These are phyloP conservation scores for Xiphophorus birchmanni DNA, from an alignment of 2,797 vertebrate genomes.

Conservation along the genomic window DNA sequence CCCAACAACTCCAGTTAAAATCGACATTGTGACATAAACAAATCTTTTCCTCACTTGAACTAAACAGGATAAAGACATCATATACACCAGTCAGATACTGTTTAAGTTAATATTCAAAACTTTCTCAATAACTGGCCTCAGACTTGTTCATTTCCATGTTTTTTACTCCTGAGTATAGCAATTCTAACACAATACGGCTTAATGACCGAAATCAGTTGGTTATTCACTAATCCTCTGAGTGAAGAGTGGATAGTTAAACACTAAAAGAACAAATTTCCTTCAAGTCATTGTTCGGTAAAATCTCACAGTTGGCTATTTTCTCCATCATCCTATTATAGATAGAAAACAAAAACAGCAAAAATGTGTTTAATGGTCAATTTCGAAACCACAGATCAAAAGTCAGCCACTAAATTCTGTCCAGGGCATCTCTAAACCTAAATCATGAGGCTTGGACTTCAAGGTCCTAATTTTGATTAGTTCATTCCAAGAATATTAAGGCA, in stretches of 20 bases:
- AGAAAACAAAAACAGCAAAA: no score
- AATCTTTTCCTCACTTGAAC: neutral
- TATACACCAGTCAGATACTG: neutral
- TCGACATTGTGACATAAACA: neutral
- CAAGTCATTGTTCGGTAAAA: neutral
- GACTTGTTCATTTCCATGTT: neutral
- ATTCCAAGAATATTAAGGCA: neutral
- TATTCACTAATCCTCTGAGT: neutral
- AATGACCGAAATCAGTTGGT: neutral
- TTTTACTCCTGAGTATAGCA: neutral
- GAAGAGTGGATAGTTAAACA: neutral
- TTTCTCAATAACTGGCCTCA: no score
- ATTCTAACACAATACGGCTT: neutral
- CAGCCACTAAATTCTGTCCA: neutral
- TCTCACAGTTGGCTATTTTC: neutral
- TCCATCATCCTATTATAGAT: no score
- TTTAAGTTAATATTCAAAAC: neutral
- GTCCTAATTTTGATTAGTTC: neutral
- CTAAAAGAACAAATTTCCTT: neutral
- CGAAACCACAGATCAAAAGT: neutral
- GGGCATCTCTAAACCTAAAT: neutral
- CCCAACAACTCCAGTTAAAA: neutral
- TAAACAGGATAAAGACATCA: neutral
- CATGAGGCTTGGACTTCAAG: neutral
- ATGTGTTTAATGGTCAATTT: neutral